Evolutionary conservation across 2,797 vertebrate genomes (phyloP), one percentile per base, ranked within the genome.

Genomic region (Sebastes hubbsi): DNA sequence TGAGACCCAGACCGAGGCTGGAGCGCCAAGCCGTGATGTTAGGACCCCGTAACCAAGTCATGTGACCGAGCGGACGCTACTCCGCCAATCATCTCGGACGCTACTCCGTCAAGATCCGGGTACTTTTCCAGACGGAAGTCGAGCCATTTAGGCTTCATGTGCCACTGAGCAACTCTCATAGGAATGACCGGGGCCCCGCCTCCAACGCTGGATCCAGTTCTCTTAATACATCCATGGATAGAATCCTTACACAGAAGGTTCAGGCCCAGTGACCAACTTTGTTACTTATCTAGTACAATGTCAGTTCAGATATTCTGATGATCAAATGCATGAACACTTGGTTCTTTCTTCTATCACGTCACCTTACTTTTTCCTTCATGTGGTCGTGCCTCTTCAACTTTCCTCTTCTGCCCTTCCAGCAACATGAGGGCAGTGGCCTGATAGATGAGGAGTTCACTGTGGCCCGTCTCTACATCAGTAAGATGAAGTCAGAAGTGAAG

Each of bases 381-480:
- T 32, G 14, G 18, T 12, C 1, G 1, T 24, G 2, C 13, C 34
- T 60, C 27, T 54, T 56, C 5, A 52, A 9, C 8, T 4, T 5
- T 61, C 16, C n/a, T 59, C 20, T 2, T 52, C 20, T 55, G 4
- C 56, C 25, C 22, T 20, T 64, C 0, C 84, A 97, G 97, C 97
- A 99, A 76, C 98, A 98, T 4, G 98, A 99, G 87, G 96, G 97
- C 90, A 98, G 97, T 75, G 98, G 98, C 27, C 95, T 99, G 95
- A 98, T 99, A 71, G 98, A 99, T 71, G 98, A 99, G 93, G 98
- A 99, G 92, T 99, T 99, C 89, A 99, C 98, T 0, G 98, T 99
- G 52, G 98, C 98, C 0, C 97, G 98, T 56, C 96, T 99, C 54
- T 99, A 99, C 89, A 98, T 99, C 84, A 99, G 98, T 77, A 99